Base-by-base conservation (phyloP, 2,888 invertebrate genomes). In the Thereva unica region DNA sequence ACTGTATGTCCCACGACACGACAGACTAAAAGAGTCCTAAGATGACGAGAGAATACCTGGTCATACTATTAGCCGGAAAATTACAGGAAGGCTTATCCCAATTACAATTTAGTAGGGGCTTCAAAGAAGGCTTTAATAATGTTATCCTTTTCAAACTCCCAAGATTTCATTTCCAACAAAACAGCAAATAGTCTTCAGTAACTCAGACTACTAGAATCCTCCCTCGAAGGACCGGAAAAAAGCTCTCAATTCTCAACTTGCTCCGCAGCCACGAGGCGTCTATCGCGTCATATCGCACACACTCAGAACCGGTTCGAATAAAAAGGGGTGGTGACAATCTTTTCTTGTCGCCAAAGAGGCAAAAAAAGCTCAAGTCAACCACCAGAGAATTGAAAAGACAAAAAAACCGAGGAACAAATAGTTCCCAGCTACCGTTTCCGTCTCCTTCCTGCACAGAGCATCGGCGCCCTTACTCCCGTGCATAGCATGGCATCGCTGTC, bases 241-340 rank as follows among this genome's bases (percentile, higher is more conserved):
- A 42, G 63, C 57, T 10, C 8, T 42, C 9, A 1, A 45, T 7
- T 54, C 2, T 38, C 59, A 23, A 23, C 1, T 23, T 23, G 23
- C 23, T 23, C 23, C 23, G 23, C 23, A 23, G 23, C 23, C 23
- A 23, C 23, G 23, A 23, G 2, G 23, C 23, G 23, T 23, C 23
- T 23, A 47, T 54, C 54, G 64, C 64, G 44, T 64, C 40, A 10
- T 37, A 59, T 38, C 47, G 59, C 47, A 59, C 8, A 41, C 52
- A 34, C 37, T 34, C 53, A 53, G 64, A 64, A 64, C 64, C 64
- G 64, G 64, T 54, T 64, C 54, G 10, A 5, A 10, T 10, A 8
- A 59, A 67, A 66, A 61, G 53, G 66, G 66, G 66, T 67, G 66
- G 59, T 57, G 38, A 59, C 66, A 53, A 61, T 54, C n/a, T 54